These are phyloP conservation scores for Spinus pinus DNA, from an alignment of 2,797 vertebrate species.

Conservation along the genomic window DNA sequence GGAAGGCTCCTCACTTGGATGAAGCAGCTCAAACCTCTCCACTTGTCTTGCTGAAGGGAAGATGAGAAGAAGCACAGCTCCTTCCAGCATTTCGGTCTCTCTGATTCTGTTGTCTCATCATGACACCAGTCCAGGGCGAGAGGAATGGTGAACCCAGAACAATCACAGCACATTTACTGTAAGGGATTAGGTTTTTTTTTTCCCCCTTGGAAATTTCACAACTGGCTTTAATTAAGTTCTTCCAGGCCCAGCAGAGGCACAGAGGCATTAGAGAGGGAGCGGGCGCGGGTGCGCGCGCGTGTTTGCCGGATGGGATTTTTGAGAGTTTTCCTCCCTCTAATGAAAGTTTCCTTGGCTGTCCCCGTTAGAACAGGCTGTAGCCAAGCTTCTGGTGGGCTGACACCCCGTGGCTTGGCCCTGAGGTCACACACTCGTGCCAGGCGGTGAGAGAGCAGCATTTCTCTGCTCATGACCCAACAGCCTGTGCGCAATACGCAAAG, in stretches of 20 bases:
- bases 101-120: background rate
- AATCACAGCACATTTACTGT: conserved; percentile 3
- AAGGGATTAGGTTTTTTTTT: background rate
- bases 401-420: accelerated
- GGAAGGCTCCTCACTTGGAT: background rate
- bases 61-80: background rate
- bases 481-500: background rate
- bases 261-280: background rate
- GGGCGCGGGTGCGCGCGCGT: accelerated
- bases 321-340: background rate
- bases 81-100: background rate
- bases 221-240: conserved; percentile 58
- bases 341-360: background rate
- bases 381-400: background rate
- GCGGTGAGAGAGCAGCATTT: background rate
- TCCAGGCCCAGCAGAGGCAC: background rate
- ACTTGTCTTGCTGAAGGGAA: background rate
- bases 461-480: background rate
- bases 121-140: background rate
- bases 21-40: background rate
- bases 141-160: background rate
- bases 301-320: background rate
- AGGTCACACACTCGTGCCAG: background rate
- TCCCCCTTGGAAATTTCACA: conserved; percentile 6
- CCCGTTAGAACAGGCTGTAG: background rate